Evolutionary conservation across 2,797 vertebrate genomes (phyloP), one percentile per base, ranked within the genome.

Genomic region (Pipistrellus kuhlii): DNA sequence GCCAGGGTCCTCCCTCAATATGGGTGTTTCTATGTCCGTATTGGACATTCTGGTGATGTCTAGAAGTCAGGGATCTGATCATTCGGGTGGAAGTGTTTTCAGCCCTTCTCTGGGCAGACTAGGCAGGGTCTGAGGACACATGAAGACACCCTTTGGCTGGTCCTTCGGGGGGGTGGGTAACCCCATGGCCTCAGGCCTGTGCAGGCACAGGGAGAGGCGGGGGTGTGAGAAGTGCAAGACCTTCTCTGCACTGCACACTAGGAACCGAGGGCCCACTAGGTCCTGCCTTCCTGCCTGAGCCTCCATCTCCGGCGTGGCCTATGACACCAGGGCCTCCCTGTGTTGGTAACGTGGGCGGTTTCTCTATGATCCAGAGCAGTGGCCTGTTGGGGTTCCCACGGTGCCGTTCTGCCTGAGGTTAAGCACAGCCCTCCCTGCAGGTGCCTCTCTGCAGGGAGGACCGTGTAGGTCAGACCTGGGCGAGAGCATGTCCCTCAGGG

Each of bases 311-410:
- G 90, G 71, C 57, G 1, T 35, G 92, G 35, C 46, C 51, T 71
- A 3, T 46, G 92, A 85, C 3, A 35, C 86, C 78, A 38, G 92
- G 20, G 53, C 76, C 90, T 78, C 44, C 21, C 86, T 55, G n/a
- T 25, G 83, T 8, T 38, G 69, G 69, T 41, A 77, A 57, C 30
- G 2, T 8, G 6, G 55, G 41, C 38, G 92, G 75, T 96, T 96
- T 93, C 81, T 82, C 90, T 32, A 0, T 2, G 87, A 53, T 10
- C 57, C 48, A 35, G n/a, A 85, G 78, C 72, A 64, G 72, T 1
- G 32, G 78, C 11, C n/a, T 44, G 90, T 18, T 44, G 69, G 72
- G 13, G 8, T 11, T 23, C 35, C 15, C 23, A 4, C 0, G 6
- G 3, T 17, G 13, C 18, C 2, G 2, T 30, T 53, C 64, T 51